Evolutionary conservation across 2,888 invertebrate species (phyloP).

Genomic region (Eupeodes luniger): DNA sequence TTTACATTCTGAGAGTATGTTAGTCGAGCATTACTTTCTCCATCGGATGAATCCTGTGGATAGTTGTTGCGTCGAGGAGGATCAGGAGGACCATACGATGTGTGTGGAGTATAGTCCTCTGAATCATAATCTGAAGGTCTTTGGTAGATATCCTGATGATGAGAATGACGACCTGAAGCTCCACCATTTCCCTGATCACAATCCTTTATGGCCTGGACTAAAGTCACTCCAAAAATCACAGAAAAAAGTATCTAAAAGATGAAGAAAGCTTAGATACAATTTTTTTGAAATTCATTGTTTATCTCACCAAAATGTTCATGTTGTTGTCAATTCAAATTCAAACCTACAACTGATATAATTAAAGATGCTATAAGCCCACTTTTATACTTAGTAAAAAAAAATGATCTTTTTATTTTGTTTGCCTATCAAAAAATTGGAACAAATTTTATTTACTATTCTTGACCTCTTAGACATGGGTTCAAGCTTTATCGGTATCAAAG

Average conservation of each 20-base stretch:
- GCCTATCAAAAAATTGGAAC: slow-evolving; percentile 21
- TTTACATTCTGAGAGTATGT: slow-evolving; percentile 33
- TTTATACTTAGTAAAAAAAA: slow-evolving; percentile 53
- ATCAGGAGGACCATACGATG: slow-evolving; percentile 65
- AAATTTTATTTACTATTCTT: slow-evolving; percentile 40
- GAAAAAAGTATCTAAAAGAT: slow-evolving; percentile 43
- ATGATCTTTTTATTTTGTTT: slow-evolving; percentile 16
- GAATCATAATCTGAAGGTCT: slow-evolving; percentile 48
- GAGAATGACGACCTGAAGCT: slow-evolving; percentile 46
- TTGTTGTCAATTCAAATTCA: slow-evolving; percentile 36
- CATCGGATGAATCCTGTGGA: slow-evolving; percentile 54
- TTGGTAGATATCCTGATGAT: slow-evolving; percentile 54
- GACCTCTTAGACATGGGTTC: slow-evolving; percentile 56
- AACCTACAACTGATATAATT: slow-evolving; percentile 55
- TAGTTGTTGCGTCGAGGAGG: slow-evolving; percentile 37
- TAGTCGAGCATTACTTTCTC: slow-evolving; percentile 29
- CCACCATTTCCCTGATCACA: slow-evolving; percentile 51
- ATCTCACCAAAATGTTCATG: slow-evolving; percentile 68
- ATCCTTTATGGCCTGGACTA: slow-evolving; percentile 48
- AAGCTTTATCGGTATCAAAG: slow-evolving; percentile 36
- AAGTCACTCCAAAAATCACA: slow-evolving; percentile 36
- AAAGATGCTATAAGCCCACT: slow-evolving; percentile 43
- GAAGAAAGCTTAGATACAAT: background rate
- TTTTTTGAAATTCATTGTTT: background rate
- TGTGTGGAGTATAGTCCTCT: slow-evolving; percentile 50